Percentiles rank a stretch among this genome's conserved stretches.
phyloP scores from a whole-genome alignment of 2,797 vertebrate genomes.

The Atherinosoma microstoma region DNA sequence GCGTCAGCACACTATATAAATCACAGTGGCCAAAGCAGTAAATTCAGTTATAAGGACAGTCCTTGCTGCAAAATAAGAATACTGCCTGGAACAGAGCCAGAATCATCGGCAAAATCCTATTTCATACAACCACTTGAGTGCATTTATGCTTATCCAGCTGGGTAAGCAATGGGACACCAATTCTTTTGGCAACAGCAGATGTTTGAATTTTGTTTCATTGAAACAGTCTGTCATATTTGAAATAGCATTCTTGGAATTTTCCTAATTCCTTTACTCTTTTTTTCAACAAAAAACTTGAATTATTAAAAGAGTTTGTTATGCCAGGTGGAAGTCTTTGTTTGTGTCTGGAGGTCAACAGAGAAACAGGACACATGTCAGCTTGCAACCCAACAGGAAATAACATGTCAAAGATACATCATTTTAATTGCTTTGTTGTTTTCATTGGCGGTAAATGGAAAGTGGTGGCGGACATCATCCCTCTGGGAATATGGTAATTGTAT shows the following conservation, averaged over 20 bases:
- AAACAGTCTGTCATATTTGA: conserved; percentile 28
- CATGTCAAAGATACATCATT: conserved; percentile 25
- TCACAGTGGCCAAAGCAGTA: conserved; percentile 57
- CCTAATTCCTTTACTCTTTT: conserved; percentile 22
- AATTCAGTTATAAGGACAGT: conserved; percentile 70
- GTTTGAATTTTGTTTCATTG: conserved; percentile 25
- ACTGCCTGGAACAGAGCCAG: conserved; percentile 60
- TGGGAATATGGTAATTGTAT: conserved; percentile 23
- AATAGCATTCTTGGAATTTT: conserved; percentile 15
- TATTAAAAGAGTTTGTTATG: conserved; percentile 43
- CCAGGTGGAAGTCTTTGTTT: conserved; percentile 51
- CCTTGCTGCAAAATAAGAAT: conserved; percentile 63
- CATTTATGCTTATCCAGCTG: conserved; percentile 47
- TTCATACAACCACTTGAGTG: conserved; percentile 41
- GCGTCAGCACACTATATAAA: conserved; percentile 73
- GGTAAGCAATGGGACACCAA: neutral
- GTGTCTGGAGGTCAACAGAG: conserved; percentile 30
- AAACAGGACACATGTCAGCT: conserved; percentile 28
- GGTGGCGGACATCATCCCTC: neutral
- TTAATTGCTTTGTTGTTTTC: conserved; percentile 15
- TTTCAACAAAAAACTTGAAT: conserved; percentile 31
- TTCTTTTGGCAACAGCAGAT: conserved; percentile 28
- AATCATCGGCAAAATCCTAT: conserved; percentile 52
- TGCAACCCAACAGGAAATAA: conserved; percentile 50
- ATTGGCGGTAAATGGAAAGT: conserved; percentile 22